Evolutionary conservation across 2,797 vertebrate genomes (phyloP).

Genomic region (Liasis olivaceus): DNA sequence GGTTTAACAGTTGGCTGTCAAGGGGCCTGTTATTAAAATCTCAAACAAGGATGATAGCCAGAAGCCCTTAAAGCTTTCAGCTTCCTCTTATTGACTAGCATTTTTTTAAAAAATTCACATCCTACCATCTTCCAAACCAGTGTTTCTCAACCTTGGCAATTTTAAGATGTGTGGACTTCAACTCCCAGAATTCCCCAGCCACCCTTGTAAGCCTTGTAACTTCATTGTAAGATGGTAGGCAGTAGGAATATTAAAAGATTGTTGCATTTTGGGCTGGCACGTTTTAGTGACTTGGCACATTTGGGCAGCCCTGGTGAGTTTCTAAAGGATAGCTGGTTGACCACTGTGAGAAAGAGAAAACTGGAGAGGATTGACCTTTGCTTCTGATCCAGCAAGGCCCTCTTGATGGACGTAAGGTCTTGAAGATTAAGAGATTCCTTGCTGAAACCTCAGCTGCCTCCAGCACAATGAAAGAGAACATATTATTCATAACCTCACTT

Average conservation of each 20-base stretch:
- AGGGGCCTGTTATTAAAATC: slow-evolving; percentile 59
- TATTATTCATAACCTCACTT: not conserved
- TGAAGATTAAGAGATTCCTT: too few species aligned
- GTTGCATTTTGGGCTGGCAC: too few species aligned
- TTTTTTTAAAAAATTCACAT: slow-evolving; percentile 31
- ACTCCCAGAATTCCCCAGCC: not conserved
- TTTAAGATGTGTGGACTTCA: not conserved
- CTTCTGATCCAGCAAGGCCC: not conserved
- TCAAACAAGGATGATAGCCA: slow-evolving; percentile 61
- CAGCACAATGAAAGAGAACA: not conserved
- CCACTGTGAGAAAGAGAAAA: not conserved
- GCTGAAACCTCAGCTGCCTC: not conserved
- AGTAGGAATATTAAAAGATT: too few species aligned
- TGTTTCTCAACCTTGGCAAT: too few species aligned
- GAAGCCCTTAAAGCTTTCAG: slow-evolving; percentile 60
- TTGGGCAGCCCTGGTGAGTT: not conserved
- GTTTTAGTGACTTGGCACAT: too few species aligned
- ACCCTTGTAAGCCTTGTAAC: too few species aligned
- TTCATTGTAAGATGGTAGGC: too few species aligned
- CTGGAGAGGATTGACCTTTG: not conserved
- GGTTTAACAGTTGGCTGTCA: slow-evolving; percentile 57
- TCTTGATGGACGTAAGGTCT: not conserved
- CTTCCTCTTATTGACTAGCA: slow-evolving; percentile 66
- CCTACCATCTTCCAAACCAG: slow-evolving; percentile 58
- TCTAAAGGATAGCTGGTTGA: not conserved